These are phyloP conservation scores for Bubo scandiacus DNA, from an alignment of 2,113 vertebrate genomes.

Conservation along the genomic window DNA sequence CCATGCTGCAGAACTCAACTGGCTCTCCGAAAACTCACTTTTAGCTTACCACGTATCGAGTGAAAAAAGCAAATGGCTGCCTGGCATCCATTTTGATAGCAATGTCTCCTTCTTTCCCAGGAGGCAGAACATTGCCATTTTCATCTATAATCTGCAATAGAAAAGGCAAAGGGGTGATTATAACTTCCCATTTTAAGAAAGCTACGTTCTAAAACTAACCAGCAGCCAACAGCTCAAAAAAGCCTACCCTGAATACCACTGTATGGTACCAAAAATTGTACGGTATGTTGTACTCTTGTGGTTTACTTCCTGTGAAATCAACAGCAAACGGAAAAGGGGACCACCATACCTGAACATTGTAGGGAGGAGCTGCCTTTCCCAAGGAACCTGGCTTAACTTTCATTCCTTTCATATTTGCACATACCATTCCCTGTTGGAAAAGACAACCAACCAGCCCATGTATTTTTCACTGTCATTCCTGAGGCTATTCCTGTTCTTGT, in stretches of 20 bases:
- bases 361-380: conserved; percentile 68
- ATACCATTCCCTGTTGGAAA: conserved; percentile 74
- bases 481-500: neutral
- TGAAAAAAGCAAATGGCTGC: conserved; percentile 76
- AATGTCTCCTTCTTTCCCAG: conserved; percentile 78
- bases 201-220: neutral
- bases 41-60: conserved; percentile 72
- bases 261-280: neutral
- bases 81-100: conserved; percentile 70
- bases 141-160: conserved; percentile 78
- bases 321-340: neutral
- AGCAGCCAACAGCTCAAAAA: neutral
- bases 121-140: conserved; percentile 65
- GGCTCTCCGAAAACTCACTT: neutral
- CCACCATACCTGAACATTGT: conserved; percentile 74
- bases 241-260: neutral
- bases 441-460: neutral
- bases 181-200: neutral
- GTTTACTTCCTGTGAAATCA: neutral
- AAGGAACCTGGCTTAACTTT: conserved; percentile 81
- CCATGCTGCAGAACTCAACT: neutral
- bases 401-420: conserved; percentile 77
- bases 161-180: neutral
- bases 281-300: neutral
- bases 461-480: neutral